Evolutionary conservation across 2,888 invertebrate species (phyloP), one percentile per base, ranked within the genome.

Genomic region (Hypselothyrea guttata): DNA sequence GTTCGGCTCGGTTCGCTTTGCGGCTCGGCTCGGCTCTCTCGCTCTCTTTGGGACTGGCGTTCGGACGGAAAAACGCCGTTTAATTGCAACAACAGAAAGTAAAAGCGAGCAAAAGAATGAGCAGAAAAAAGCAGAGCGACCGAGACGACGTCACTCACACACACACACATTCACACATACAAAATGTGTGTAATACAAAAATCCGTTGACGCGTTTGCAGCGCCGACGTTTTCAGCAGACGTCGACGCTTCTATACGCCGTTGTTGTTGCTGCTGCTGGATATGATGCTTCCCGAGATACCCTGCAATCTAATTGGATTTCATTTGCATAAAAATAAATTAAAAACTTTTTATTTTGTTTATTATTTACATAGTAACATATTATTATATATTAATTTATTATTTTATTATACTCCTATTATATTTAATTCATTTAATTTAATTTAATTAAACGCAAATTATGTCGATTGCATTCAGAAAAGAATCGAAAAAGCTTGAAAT

Each of bases 21-120:
- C 61, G 42, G 37, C 41, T 68, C 38, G 12, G 7, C 13, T 37
- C 15, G n/a, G 35, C 5, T 27, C 9, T 27, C 15, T 22, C 7
- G 38, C 56, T 75, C 63, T 58, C 48, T 42, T 40, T 28, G 35
- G 51, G 48, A 47, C 66, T 82, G 62, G 52, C 58, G 65, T 64
- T 79, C 72, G 60, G 67, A 75, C 68, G 86, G 83, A 84, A 86
- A 79, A 81, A 85, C 67, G 70, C 72, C 84, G 84, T 81, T 85
- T 81, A 83, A 83, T 86, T 78, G 75, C 75, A 83, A 64, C 72
- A 65, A 61, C 84, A 55, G 78, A 78, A 78, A 78, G 78, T 78
- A 86, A 78, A 78, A 86, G 78, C 84, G 78, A 86, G 78, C 82
- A 63, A 65, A 68, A 77, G 70, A 74, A 66, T 55, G 66, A 75